Base-by-base conservation (phyloP, 2,888 invertebrate species). In the Drosophila bunnanda region DNA sequence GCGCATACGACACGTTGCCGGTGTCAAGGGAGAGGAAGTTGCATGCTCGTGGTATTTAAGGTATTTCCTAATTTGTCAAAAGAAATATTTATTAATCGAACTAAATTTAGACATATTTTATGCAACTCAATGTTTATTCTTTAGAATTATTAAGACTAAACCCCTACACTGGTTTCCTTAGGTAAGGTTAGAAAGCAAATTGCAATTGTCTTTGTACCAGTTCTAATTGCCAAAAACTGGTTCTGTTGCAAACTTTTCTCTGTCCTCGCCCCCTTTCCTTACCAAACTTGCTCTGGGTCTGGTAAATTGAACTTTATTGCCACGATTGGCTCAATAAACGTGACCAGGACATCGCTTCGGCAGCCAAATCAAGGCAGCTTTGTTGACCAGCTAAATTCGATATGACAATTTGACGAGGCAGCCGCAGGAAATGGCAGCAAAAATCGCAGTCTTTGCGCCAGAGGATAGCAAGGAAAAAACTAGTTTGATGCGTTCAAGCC, bases 251-350 rank as follows among this genome's bases (percentile, higher is more conserved):
- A 60, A 52, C 50, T 46, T 44, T 58, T 20, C 52, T 20, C 17
- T 55, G 41, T 46, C 58, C 38, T 34, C 44, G 34, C 25, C 17
- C 12, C 30, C 8, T 1, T 13, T 30, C 34, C 38, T 36, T 67
- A 20, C 12, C 12, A 1, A 38, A 32, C 34, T 28, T 46, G 44
- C 25, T 60, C 48, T 56, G 43, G 58, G 36, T 54, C 13, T 70
- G 57, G 56, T 69, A 83, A 80, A 85, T 79, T 78, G 80, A 76
- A 87, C 75, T 75, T 81, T 84, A 84, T 82, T 80, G 78, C 68
- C 66, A 50, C 69, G 74, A 70, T 71, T 73, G 69, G 69, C 39
- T 53, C 60, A 73, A 77, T 73, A 73, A 68, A 68, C 77, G 68
- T 76, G 74, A 64, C 60, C 58, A 62, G 68, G 61, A 61, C 57